Percentiles rank a stretch among this genome's conserved stretches.
Evolutionary conservation across 2,113 vertebrate genomes (phyloP).

Genomic region (Triplophysa dalaica): DNA sequence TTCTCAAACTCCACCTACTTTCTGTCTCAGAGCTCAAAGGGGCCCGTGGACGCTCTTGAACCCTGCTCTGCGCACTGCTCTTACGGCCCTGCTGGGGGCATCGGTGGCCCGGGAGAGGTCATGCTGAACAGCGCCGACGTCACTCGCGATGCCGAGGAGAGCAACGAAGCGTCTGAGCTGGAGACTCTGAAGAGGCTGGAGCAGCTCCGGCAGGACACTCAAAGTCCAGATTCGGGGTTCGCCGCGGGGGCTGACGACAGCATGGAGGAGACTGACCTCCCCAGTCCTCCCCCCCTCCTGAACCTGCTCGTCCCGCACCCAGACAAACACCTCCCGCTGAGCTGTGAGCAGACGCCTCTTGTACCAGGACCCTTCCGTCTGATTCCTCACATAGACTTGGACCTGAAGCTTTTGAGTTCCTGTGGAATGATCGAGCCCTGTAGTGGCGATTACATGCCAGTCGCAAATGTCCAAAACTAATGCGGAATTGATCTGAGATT

Average conservation of each 20-base stretch:
- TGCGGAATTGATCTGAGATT: not conserved
- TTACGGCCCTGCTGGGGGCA: conserved; percentile 43
- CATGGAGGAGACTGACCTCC: conserved; percentile 53
- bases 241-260: conserved; percentile 50
- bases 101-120: not conserved
- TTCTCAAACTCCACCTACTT: conserved; percentile 70
- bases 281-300: conserved; percentile 22
- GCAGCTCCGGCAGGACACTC: conserved; percentile 45
- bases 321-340: not conserved
- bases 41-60: conserved; percentile 35
- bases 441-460: conserved; percentile 61
- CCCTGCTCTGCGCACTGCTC: conserved; percentile 52
- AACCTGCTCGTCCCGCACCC: not conserved
- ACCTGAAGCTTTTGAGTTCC: not conserved
- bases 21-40: conserved; percentile 43
- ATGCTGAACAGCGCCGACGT: no score
- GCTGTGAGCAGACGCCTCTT: not conserved
- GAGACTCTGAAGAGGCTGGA: conserved; percentile 43
- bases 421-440: conserved; percentile 49
- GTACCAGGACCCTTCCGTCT: not conserved
- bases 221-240: conserved; percentile 65
- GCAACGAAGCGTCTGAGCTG: not conserved
- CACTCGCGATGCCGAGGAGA: not conserved
- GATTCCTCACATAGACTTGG: not conserved
- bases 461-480: conserved; percentile 46